Evolutionary conservation across 2,888 invertebrate species (phyloP), one percentile per base, ranked within the genome.

Genomic region (Patella caerulea): DNA sequence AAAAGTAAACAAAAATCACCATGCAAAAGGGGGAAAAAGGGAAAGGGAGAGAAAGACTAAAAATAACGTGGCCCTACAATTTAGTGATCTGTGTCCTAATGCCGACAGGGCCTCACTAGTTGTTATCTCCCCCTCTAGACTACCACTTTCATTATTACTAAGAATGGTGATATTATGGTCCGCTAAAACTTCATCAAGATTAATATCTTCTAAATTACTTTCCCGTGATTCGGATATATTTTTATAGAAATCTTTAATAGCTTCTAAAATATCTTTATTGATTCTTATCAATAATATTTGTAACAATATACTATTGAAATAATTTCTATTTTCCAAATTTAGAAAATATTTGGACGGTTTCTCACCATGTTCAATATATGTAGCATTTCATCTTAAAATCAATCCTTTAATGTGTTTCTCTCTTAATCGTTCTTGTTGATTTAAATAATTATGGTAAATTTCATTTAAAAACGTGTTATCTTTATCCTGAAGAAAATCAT

Each of bases 251-350:
- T 24, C 19, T 24, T 65, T 65, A 65, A 65, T 65, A 65, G 19
- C 24, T 19, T 24, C 19, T 65, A 65, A 24, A 24, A 19, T 65
- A 24, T 65, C 65, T 19, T 15, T 65, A 24, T 65, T n/a, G 11
- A n/a, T 65, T 24, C n/a, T 59, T 59, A 59, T 59, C 59, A 59
- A 59, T 59, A n/a, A 59, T n/a, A 17, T 59, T 59, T n/a, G n/a
- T 59, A 19, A 59, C 59, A 59, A 3, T 59, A 3, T 59, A 3
- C 19, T 59, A 19, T 59, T 59, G 17, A 59, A 3, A 19, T 12
- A 59, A 59, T 59, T 59, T 59, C 59, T 12, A n/a, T 59, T 59
- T 59, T 59, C 59, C 19, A 59, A 15, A 59, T 59, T 59, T n/a
- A 17, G 19, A 19, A 59, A 59, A 19, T 59, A 59, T 59, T 59